Evolutionary conservation across 2,797 vertebrate genomes (phyloP), one percentile per base, ranked within the genome.

Genomic region (Sebastes hubbsi): DNA sequence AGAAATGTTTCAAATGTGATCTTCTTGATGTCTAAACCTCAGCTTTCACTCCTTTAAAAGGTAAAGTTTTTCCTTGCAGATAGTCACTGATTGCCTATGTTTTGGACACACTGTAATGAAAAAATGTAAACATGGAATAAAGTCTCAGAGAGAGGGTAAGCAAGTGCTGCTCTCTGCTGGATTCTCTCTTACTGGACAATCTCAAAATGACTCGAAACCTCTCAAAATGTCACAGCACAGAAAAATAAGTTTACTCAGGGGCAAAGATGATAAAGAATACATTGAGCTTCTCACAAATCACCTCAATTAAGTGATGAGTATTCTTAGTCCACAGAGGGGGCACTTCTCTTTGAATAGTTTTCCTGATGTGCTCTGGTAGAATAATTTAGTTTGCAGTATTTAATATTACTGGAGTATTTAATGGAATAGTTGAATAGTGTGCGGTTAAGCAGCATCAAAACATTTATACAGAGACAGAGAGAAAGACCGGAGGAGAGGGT

Each of bases 141-240:
- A 77, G 14, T 9, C 27, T 29, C 18, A 13, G 18, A 71, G 49
- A 56, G 79, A 79, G 59, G 52, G 20, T 65, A 76, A 79, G 72
- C 5, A 24, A 67, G 71, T 83, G 84, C 83, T 87, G 86, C 83
- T 88, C 83, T 89, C 82, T 87, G 80, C 77, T 87, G 80, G 76
- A 85, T 54, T 58, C 38, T 68, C 60, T 60, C 32, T 56, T 22
- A 55, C 62, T 32, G 69, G 68, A 56, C 56, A 75, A 75, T 76
- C 29, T 67, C 55, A 64, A 58, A 68, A 80, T 61, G 4, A 61
- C 20, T 58, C 61, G 24, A 66, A 72, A 69, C 13, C 6, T 63
- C 46, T 24, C 24, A 22, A 54, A 30, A 67, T 67, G 67, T 71
- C 59, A 59, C 12, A 18, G 30, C 18, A 32, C 55, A 42, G 8